phyloP scores from a whole-genome alignment of 2,888 invertebrate genomes.

The Philaethria dido region DNA sequence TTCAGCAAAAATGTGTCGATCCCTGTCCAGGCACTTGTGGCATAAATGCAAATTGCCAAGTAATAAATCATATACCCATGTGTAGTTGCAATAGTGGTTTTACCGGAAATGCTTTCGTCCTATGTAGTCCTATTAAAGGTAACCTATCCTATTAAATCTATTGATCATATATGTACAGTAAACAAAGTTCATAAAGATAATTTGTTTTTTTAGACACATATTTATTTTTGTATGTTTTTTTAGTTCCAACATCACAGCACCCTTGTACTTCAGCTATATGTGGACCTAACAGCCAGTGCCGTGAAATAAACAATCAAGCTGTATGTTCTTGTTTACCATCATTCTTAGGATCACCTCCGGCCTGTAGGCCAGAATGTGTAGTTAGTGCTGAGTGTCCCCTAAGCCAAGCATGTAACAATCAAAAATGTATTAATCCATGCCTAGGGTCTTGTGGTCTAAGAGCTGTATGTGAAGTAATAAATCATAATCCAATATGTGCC shows the following conservation, averaged over 20 bases:
- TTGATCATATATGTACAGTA: background rate
- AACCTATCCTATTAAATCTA: constrained; percentile 42
- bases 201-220: constrained; percentile 13
- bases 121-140: constrained; percentile 84
- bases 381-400: constrained; percentile 88
- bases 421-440: constrained; percentile 90
- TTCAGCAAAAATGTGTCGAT: constrained; percentile 89
- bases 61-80: constrained; percentile 87
- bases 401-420: constrained; percentile 87
- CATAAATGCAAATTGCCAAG: constrained; percentile 82
- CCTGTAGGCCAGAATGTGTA: constrained; percentile 89
- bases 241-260: constrained; percentile 66
- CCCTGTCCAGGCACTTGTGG: constrained; percentile 90
- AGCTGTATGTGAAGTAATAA: constrained; percentile 86
- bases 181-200: background rate
- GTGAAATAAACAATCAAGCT: constrained; percentile 85
- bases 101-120: constrained; percentile 83
- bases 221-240: constrained; percentile 14
- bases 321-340: constrained; percentile 89
- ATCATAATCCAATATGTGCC: constrained; percentile 89
- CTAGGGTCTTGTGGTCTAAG: constrained; percentile 87
- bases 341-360: constrained; percentile 88
- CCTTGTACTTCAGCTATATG: constrained; percentile 89
- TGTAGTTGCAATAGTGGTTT: constrained; percentile 86
- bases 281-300: constrained; percentile 88